A percentile compares a stretch with the other conserved stretches of the same genome.
These are phyloP conservation scores for Henicopernis longicauda DNA, from an alignment of 2,113 vertebrate species.

Conservation along the genomic window DNA sequence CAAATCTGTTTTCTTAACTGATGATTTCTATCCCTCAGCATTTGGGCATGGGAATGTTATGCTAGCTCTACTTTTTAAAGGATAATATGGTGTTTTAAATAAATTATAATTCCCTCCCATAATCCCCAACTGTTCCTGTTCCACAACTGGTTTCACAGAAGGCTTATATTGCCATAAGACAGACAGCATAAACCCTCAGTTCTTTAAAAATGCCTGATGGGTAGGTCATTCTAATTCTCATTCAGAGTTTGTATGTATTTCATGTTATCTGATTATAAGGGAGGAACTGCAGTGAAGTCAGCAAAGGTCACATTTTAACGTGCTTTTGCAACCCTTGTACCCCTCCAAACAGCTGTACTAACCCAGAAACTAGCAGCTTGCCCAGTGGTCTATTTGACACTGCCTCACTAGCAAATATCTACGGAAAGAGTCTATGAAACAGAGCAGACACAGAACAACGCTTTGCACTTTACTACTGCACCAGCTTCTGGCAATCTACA, in stretches of 20 bases:
- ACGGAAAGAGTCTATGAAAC: fast-evolving
- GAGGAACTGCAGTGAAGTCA: neutral
- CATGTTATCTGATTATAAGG: neutral
- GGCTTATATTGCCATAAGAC: neutral
- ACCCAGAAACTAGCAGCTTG: neutral
- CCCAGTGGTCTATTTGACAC: neutral
- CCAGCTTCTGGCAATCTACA: neutral
- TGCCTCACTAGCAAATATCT: neutral
- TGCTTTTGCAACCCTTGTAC: neutral
- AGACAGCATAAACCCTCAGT: neutral
- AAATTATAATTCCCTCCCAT: neutral
- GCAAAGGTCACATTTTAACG: neutral
- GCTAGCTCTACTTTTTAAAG: neutral
- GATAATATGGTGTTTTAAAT: neutral
- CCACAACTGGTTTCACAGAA: neutral
- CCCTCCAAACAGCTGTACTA: neutral
- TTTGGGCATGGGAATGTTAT: neutral
- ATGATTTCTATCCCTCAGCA: neutral
- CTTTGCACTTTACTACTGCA: neutral
- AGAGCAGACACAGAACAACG: neutral
- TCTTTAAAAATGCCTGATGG: neutral
- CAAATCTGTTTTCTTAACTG: neutral
- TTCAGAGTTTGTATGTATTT: neutral
- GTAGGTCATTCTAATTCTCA: neutral
- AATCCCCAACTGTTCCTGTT: neutral